Evolutionary conservation across 2,797 vertebrate species (phyloP).

Genomic region (Naso thynnoides): DNA sequence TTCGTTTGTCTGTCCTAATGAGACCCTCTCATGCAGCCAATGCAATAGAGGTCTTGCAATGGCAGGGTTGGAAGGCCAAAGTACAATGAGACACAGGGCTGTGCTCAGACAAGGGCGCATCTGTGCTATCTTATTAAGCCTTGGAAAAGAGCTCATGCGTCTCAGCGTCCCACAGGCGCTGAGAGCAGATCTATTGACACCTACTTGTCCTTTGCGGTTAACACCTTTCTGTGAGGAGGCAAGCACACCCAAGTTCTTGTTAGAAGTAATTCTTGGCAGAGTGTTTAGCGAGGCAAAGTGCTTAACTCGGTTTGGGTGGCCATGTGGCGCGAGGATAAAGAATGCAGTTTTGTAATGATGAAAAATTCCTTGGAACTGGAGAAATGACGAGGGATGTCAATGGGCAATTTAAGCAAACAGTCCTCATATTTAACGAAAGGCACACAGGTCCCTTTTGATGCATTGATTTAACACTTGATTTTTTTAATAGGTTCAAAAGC

Average conservation of each 20-base stretch:
- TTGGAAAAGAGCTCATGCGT: slow-evolving; percentile 83
- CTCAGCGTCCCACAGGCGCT: slow-evolving; percentile 79
- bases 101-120: slow-evolving; percentile 85
- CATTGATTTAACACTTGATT: neutral
- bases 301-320: slow-evolving; percentile 79
- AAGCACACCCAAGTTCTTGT: slow-evolving; percentile 77
- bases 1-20: slow-evolving; percentile 97
- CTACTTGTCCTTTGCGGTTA: slow-evolving; percentile 86
- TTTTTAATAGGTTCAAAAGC: neutral
- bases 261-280: slow-evolving; percentile 79
- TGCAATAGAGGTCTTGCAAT: slow-evolving; percentile 84
- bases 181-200: slow-evolving; percentile 86
- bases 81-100: slow-evolving; percentile 85
- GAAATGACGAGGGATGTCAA: slow-evolving; percentile 70
- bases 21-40: slow-evolving; percentile 86
- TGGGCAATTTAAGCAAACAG: slow-evolving; percentile 62
- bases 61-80: slow-evolving; percentile 82
- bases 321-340: slow-evolving; percentile 51
- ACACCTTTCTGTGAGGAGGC: slow-evolving; percentile 79
- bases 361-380: slow-evolving; percentile 68
- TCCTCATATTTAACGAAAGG: slow-evolving; percentile 21
- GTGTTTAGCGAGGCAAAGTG: slow-evolving; percentile 79
- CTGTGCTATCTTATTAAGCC: slow-evolving; percentile 87
- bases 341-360: slow-evolving; percentile 63
- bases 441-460: slow-evolving; percentile 42